These are phyloP conservation scores for Xyrauchen texanus DNA, from an alignment of 2,113 vertebrate genomes.

Conservation along the genomic window DNA sequence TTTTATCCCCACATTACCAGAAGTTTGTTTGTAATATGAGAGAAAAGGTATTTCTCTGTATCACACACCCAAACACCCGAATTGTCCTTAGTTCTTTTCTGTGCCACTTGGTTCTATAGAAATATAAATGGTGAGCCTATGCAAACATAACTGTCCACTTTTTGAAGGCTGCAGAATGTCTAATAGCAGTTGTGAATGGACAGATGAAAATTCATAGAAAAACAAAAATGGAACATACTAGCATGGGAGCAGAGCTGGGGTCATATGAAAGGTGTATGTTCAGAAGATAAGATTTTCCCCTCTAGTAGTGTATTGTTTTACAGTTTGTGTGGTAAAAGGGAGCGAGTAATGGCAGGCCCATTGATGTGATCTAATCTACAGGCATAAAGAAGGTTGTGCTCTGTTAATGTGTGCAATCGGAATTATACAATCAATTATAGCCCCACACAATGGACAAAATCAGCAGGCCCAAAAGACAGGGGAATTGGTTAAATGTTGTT, in stretches of 20 bases:
- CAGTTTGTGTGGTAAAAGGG: conserved; percentile 3
- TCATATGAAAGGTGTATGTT: conserved; percentile 24
- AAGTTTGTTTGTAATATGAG: too few relatives aligned
- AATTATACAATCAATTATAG: conserved; percentile 74
- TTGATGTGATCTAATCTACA: conserved; percentile 33
- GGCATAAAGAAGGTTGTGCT: conserved; percentile 68
- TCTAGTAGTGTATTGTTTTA: background rate
- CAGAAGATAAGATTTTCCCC: conserved; percentile 20
- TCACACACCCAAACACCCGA: too few relatives aligned
- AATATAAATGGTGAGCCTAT: background rate
- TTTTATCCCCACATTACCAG: background rate
- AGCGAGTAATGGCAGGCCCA: conserved; percentile 23
- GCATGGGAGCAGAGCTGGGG: background rate
- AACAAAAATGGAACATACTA: too few relatives aligned
- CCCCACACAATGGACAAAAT: conserved; percentile 77
- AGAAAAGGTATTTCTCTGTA: too few relatives aligned
- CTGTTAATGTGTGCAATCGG: conserved; percentile 72
- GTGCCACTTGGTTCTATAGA: background rate
- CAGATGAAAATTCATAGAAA: background rate
- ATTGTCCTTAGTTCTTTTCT: background rate
- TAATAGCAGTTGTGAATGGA: background rate
- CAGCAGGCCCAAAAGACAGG: conserved; percentile 76
- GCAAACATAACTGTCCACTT: background rate
- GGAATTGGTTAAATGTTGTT: conserved; percentile 88
- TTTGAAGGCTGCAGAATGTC: conserved; percentile 1